Percentiles rank a stretch among this genome's conserved stretches.
Conservation (phyloP, 2,888 invertebrate genomes). For the Ariolimax columbianus region DNA sequence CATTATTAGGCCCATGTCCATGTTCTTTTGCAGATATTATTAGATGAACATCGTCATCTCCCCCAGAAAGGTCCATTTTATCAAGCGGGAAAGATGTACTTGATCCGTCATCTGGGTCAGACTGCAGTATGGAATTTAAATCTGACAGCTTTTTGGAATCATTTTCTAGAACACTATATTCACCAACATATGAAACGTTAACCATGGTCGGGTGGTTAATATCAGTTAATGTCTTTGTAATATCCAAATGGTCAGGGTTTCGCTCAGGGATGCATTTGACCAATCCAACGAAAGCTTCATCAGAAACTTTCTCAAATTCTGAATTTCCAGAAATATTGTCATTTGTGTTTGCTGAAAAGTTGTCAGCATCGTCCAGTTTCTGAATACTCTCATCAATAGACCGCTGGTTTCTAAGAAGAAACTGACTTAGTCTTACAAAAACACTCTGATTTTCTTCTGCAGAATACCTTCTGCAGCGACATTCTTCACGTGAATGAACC, state of each 20-base stretch:
- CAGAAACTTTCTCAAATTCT: background rate
- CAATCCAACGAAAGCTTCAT: background rate
- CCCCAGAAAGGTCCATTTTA: background rate
- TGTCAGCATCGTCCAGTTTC: slow-evolving; percentile 7
- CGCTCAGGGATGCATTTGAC: background rate
- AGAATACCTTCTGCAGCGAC: background rate
- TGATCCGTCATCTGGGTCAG: too few species aligned
- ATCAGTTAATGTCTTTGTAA: background rate
- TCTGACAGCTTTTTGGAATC: background rate
- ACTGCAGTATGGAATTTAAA: too few species aligned
- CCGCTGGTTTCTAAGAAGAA: slow-evolving; percentile 13
- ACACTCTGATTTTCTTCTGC: background rate
- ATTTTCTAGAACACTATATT: background rate
- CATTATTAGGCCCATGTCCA: background rate
- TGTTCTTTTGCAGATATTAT: background rate
- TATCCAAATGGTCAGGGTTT: background rate
- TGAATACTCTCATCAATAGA: slow-evolving; percentile 38
- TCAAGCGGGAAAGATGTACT: background rate
- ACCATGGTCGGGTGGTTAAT: background rate
- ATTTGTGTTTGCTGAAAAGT: background rate
- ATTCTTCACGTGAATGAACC: background rate
- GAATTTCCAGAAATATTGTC: background rate
- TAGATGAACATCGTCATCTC: background rate
- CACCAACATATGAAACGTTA: background rate
- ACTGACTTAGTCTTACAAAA: slow-evolving; percentile 2